These are phyloP conservation scores for Passer domesticus DNA, from an alignment of 2,113 vertebrate species.

Conservation along the genomic window DNA sequence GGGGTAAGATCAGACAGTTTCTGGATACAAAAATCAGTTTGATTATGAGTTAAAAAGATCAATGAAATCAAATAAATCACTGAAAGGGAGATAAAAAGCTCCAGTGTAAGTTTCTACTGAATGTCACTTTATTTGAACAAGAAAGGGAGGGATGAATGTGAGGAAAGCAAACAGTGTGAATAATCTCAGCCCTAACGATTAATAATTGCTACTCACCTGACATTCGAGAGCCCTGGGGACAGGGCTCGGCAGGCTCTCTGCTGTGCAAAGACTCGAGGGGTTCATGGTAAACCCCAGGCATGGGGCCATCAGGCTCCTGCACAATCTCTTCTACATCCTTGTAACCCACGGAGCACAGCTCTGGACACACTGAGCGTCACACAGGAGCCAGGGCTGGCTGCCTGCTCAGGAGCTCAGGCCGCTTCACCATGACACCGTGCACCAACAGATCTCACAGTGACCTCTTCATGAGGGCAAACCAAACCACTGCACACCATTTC, in stretches of 20 bases:
- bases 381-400: neutral
- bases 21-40: constrained; percentile 43
- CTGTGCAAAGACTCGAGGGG: neutral
- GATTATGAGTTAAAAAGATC: constrained; percentile 35
- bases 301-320: neutral
- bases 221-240: neutral
- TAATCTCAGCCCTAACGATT: neutral
- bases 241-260: neutral
- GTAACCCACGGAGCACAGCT: neutral
- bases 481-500: neutral
- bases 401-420: neutral
- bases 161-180: constrained; percentile 29
- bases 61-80: constrained; percentile 33
- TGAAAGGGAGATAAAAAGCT: neutral
- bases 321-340: neutral
- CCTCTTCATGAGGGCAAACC: neutral
- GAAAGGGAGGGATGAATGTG: neutral
- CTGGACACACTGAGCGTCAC: neutral
- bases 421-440: neutral
- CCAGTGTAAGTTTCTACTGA: neutral
- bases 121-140: constrained; percentile 27
- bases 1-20: neutral
- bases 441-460: rapidly evolving
- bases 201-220: constrained; percentile 8
- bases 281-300: neutral